Evolutionary conservation across 2,888 invertebrate species (phyloP), one percentile per base, ranked within the genome.

Genomic region (Microdon myrmicae): DNA sequence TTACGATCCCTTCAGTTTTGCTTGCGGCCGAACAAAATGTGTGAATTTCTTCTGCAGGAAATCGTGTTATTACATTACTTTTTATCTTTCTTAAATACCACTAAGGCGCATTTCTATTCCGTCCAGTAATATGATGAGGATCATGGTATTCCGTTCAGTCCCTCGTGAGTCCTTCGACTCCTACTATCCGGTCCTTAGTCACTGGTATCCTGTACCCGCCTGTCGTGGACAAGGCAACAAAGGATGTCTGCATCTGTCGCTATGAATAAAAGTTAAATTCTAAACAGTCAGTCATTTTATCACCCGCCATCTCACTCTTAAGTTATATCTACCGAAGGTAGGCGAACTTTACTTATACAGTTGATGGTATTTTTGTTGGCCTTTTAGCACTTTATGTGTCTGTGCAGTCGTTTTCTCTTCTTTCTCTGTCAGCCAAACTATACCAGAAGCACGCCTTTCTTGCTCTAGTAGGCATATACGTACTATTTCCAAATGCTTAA

Each of bases 331-430:
- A 3, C 22, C 14, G 9, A n/a, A 10, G 26, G 1, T 10, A 8
- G 41, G 28, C 26, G 35, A 51, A 58, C 58, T 64, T 64, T 64
- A 58, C 58, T 64, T 53, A 58, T 41, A 55, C 51, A 58, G 56
- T 64, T 64, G 56, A 56, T 56, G 51, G 35, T 58, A 38, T 64
- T 47, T 45, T 64, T 47, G 31, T 56, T 47, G 45, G 61, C 37
- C 38, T 53, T 47, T 32, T 64, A 53, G 43, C 56, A 48, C 58
- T 58, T 64, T 64, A 64, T 64, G 56, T 56, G 56, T 51, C 45
- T 56, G 31, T 32, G 37, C 26, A 35, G 14, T 48, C 49, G 25
- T 48, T 32, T 12, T 14, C 17, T 13, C 16, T 7, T 12, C 10
- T 13, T 35, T 31, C 20, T 3, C 28, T 26, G 5, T 41, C n/a